A percentile compares a stretch with the other conserved stretches of the same genome.
Conservation (phyloP, 2,797 vertebrate genomes). For the Bucorvus abyssinicus region DNA sequence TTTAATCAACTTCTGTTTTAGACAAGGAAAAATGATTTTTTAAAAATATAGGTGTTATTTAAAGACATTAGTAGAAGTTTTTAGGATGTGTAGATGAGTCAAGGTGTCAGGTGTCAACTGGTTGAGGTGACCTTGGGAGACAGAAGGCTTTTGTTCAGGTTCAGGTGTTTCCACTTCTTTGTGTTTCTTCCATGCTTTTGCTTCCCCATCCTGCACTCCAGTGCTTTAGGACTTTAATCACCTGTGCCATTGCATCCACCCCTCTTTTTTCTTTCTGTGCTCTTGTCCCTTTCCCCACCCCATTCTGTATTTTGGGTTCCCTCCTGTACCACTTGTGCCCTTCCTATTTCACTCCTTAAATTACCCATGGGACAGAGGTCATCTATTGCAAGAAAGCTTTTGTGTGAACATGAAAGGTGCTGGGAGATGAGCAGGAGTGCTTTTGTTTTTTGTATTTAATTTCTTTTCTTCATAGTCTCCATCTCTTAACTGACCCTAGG, state of each 20-base stretch:
- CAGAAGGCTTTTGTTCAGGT: neutral
- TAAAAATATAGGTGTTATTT: neutral
- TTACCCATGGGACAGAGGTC: neutral
- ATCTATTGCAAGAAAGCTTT: neutral
- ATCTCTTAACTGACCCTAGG: neutral
- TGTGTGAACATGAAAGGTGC: neutral
- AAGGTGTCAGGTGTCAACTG: neutral
- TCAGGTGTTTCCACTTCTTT: neutral
- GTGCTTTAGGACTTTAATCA: neutral
- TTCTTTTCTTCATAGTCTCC: neutral
- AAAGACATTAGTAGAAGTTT: neutral
- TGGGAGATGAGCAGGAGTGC: neutral
- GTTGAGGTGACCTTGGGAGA: neutral
- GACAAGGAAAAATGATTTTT: neutral
- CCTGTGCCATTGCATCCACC: neutral
- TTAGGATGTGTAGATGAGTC: neutral
- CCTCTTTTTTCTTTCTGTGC: neutral
- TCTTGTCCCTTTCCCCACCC: neutral
- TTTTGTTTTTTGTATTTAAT: neutral
- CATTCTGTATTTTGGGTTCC: neutral
- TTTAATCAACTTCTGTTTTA: neutral
- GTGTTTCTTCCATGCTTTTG: neutral
- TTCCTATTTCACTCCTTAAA: neutral
- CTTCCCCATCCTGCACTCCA: neutral
- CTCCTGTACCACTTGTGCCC: neutral